Percentiles rank a stretch among this genome's conserved stretches.
These are phyloP conservation scores for Anniella stebbinsi DNA, from an alignment of 2,797 vertebrate genomes.

Conservation along the genomic window DNA sequence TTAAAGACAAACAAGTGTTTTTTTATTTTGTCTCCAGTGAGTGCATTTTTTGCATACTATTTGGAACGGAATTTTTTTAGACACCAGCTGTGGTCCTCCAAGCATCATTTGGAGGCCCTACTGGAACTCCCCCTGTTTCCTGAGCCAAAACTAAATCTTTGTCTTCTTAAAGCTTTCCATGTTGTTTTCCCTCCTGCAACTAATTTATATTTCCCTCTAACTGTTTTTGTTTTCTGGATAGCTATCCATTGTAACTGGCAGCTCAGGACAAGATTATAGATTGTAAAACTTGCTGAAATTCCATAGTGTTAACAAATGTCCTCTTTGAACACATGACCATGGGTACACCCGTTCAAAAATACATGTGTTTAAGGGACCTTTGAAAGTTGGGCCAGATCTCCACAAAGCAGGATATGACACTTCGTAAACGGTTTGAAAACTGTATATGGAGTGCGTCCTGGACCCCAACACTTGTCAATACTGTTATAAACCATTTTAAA, in stretches of 20 bases:
- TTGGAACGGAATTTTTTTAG: slow-evolving; percentile 39
- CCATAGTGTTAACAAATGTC: background rate
- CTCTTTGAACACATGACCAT: too few relatives aligned
- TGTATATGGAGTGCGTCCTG: too few relatives aligned
- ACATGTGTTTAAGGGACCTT: too few relatives aligned
- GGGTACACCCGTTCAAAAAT: too few relatives aligned
- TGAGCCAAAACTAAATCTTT: background rate
- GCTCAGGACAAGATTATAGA: slow-evolving; percentile 29
- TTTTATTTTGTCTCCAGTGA: slow-evolving; percentile 36
- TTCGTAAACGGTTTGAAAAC: too few relatives aligned
- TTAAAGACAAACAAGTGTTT: slow-evolving; percentile 31
- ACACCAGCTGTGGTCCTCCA: slow-evolving; percentile 13
- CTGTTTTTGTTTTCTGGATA: slow-evolving; percentile 31
- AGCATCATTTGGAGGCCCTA: too few relatives aligned
- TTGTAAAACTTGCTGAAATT: slow-evolving; percentile 44
- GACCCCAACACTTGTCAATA: too few relatives aligned
- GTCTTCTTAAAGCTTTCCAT: slow-evolving; percentile 18
- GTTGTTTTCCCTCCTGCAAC: slow-evolving; percentile 15
- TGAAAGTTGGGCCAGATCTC: too few relatives aligned
- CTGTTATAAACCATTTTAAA: too few relatives aligned
- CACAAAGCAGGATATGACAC: too few relatives aligned
- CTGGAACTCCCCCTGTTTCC: background rate
- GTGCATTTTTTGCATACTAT: slow-evolving; percentile 24
- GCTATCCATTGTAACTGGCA: slow-evolving; percentile 13
- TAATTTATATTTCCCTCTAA: slow-evolving; percentile 38